Conservation (phyloP, 2,113 vertebrate genomes). For the Rhombomys opimus region DNA sequence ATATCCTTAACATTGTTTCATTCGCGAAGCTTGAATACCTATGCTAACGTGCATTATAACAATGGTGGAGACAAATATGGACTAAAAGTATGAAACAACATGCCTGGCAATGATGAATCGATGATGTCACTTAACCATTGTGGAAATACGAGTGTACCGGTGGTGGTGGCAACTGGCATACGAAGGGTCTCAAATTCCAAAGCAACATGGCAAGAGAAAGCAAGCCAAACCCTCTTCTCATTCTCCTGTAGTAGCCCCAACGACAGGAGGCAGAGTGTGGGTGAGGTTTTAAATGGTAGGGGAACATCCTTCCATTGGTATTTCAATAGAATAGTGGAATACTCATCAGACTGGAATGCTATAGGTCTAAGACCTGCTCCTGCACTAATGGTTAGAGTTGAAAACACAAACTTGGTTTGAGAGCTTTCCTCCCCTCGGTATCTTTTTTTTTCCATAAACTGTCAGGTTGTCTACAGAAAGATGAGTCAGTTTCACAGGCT, state of each 20-base stretch:
- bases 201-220: not conserved
- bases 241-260: not conserved
- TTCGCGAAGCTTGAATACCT: not conserved
- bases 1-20: not conserved
- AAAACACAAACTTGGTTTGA: conserved; percentile 28
- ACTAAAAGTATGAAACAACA: not conserved
- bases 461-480: not conserved
- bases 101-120: not conserved
- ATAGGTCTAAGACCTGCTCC: not conserved
- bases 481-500: conserved; percentile 13
- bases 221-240: not conserved
- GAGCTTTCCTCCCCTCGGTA: not conserved
- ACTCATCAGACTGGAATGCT: not conserved
- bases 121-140: not conserved
- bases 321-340: not conserved
- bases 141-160: not conserved
- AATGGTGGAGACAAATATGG: not conserved
- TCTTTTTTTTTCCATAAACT: not conserved
- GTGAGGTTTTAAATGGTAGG: not conserved
- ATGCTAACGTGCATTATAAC: not conserved
- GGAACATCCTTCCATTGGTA: no score
- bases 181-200: not conserved
- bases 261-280: not conserved
- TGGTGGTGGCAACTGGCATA: no score
- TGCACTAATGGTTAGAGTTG: not conserved